Evolutionary conservation across 2,888 invertebrate species (phyloP).

Genomic region (Mythimna loreyi): DNA sequence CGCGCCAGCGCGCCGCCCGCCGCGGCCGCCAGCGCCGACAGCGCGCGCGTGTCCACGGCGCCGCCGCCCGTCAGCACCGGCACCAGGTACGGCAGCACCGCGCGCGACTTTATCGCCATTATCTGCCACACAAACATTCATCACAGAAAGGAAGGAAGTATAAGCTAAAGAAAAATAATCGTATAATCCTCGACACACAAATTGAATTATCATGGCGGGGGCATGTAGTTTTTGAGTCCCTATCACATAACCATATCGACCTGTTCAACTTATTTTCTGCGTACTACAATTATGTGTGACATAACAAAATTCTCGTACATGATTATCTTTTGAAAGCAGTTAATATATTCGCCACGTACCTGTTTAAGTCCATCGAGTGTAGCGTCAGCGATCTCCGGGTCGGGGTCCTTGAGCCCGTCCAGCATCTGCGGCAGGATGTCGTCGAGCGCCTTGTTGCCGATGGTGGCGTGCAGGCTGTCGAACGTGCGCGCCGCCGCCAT

Average conservation of each 20-base stretch:
- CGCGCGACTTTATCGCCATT: conserved; percentile 98
- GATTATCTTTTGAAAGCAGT: too few species aligned
- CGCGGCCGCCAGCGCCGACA: conserved; percentile 92
- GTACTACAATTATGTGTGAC: too few species aligned
- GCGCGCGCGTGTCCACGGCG: conserved; percentile 72
- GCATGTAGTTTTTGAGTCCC: too few species aligned
- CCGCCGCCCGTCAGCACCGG: conserved; percentile 95
- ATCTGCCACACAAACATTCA: conserved; percentile 85
- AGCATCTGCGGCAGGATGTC: conserved; percentile 98
- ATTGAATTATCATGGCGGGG: too few species aligned
- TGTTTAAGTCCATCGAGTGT: conserved; percentile 98
- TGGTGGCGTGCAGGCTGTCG: conserved; percentile 98
- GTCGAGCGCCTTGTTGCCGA: conserved; percentile 98
- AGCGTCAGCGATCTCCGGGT: conserved; percentile 95
- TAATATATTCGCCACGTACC: conserved; percentile 66
- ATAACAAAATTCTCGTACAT: too few species aligned
- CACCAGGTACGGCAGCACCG: conserved; percentile 98
- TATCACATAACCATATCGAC: too few species aligned
- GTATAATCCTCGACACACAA: too few species aligned
- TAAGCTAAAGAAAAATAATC: too few species aligned
- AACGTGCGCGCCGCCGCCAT: conserved; percentile 99
- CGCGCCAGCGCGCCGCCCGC: conserved; percentile 91
- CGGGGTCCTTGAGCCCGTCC: conserved; percentile 93
- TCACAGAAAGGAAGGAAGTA: too few species aligned
- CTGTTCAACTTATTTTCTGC: too few species aligned